Percentiles rank a stretch among this genome's conserved stretches.
Conservation (phyloP, 1,140 invertebrate genomes). For the Zaprionus africanus region DNA sequence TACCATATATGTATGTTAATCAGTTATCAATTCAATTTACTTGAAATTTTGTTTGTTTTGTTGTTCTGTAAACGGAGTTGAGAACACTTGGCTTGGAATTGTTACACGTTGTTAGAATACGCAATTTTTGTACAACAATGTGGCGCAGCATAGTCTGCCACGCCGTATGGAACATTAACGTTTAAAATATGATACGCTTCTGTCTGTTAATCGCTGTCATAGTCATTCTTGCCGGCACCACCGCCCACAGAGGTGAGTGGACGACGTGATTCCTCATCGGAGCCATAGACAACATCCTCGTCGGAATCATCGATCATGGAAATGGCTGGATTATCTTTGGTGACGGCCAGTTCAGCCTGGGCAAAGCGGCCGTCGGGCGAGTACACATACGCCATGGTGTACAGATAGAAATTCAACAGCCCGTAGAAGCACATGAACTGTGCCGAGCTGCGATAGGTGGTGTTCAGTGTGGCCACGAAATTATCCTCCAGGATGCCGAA, state of each 20-base stretch:
- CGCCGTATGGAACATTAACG: slow-evolving; percentile 65
- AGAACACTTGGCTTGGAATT: slow-evolving; percentile 38
- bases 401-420: slow-evolving; percentile 97
- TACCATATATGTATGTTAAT: too few relatives aligned
- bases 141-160: slow-evolving; percentile 29
- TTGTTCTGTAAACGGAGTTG: slow-evolving; percentile 19
- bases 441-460: slow-evolving; percentile 94
- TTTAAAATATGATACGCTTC: slow-evolving; percentile 42
- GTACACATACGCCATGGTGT: slow-evolving; percentile 97
- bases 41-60: slow-evolving; percentile 24
- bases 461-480: slow-evolving; percentile 94
- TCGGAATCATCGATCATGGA: slow-evolving; percentile 99
- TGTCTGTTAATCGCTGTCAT: slow-evolving; percentile 87
- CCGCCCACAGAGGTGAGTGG: slow-evolving; percentile 86
- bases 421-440: slow-evolving; percentile 98
- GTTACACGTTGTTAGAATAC: slow-evolving; percentile 42
- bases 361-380: slow-evolving; percentile 92
- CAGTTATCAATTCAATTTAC: slow-evolving; percentile 34
- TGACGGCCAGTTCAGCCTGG: slow-evolving; percentile 94
- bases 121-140: slow-evolving; percentile 63
- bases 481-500: slow-evolving; percentile 95
- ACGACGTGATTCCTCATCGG: slow-evolving; percentile 93
- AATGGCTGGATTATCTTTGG: slow-evolving; percentile 98
- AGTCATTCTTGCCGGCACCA: slow-evolving; percentile 87
- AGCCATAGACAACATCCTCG: slow-evolving; percentile 98